These are phyloP conservation scores for Heliothis subflexa DNA, from an alignment of 1,140 invertebrate species.

Conservation along the genomic window DNA sequence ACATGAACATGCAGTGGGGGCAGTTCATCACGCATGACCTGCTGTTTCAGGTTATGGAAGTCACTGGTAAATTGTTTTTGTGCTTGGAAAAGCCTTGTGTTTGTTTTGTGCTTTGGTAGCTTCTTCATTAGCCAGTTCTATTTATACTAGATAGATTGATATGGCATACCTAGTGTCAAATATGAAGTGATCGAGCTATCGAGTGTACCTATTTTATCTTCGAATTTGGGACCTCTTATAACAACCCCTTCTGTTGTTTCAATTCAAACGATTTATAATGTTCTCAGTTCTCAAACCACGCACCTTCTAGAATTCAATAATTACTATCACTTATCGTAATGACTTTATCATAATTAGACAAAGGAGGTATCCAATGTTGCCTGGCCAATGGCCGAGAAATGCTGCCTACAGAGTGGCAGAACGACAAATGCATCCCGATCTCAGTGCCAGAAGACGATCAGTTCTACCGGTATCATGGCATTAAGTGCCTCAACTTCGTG, in stretches of 20 bases:
- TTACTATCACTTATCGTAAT: background rate
- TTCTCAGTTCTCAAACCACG: too few relatives aligned
- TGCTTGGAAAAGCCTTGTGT: too few relatives aligned
- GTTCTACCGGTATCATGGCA: slow-evolving; percentile 87
- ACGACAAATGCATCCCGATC: slow-evolving; percentile 89
- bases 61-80: slow-evolving; percentile 69
- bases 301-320: too few relatives aligned
- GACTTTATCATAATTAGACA: slow-evolving; percentile 64
- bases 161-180: too few relatives aligned
- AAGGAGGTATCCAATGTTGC: slow-evolving; percentile 86
- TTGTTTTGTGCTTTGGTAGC: too few relatives aligned
- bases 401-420: slow-evolving; percentile 70
- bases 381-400: slow-evolving; percentile 75
- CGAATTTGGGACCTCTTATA: too few relatives aligned
- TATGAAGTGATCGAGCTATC: too few relatives aligned
- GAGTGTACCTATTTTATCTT: too few relatives aligned
- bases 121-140: too few relatives aligned
- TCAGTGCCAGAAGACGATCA: slow-evolving; percentile 88
- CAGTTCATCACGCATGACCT: slow-evolving; percentile 88
- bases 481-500: slow-evolving; percentile 89
- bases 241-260: too few relatives aligned
- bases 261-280: too few relatives aligned
- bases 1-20: slow-evolving; percentile 87
- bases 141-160: too few relatives aligned
- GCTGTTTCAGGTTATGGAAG: slow-evolving; percentile 79